Percentiles rank a stretch among this genome's conserved stretches.
Evolutionary conservation across 1,140 invertebrate species (phyloP).

Genomic region (Trichoplusia ni): DNA sequence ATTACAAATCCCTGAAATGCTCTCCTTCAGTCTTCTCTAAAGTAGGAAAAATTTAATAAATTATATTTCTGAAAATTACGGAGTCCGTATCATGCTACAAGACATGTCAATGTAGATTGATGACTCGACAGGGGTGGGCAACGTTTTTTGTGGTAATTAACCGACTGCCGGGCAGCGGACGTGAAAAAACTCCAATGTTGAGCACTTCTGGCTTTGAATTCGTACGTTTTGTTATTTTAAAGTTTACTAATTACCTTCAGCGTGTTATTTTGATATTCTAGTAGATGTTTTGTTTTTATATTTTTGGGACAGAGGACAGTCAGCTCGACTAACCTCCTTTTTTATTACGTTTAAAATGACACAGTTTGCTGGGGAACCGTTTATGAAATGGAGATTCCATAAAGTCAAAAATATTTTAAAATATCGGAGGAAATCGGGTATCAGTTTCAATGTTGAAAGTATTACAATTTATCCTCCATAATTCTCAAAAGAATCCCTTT

Average conservation of each 20-base stretch:
- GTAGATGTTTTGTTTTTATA: background rate
- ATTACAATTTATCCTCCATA: too few species aligned
- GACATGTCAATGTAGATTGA: conserved; percentile 64
- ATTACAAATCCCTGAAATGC: too few species aligned
- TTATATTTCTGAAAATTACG: conserved; percentile 21
- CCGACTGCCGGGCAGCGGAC: conserved; percentile 33
- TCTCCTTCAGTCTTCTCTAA: too few species aligned
- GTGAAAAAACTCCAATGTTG: conserved; percentile 32
- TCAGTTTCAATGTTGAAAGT: too few species aligned
- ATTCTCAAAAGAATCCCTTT: too few species aligned
- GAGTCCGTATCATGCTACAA: conserved; percentile 37
- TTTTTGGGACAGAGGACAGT: too few species aligned
- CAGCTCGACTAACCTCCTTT: too few species aligned
- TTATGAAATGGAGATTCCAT: too few species aligned
- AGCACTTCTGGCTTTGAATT: conserved; percentile 5
- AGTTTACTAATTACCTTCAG: conserved; percentile 33
- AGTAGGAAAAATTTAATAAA: background rate
- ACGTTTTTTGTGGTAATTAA: conserved; percentile 69
- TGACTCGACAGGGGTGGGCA: conserved; percentile 56
- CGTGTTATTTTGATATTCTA: background rate
- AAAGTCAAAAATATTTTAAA: too few species aligned
- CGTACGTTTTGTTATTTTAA: conserved; percentile 27
- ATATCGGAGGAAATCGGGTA: too few species aligned
- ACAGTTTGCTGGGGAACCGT: too few species aligned
- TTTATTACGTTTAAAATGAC: too few species aligned